phyloP scores from a whole-genome alignment of 2,113 vertebrate species.

The Hippolais icterina region DNA sequence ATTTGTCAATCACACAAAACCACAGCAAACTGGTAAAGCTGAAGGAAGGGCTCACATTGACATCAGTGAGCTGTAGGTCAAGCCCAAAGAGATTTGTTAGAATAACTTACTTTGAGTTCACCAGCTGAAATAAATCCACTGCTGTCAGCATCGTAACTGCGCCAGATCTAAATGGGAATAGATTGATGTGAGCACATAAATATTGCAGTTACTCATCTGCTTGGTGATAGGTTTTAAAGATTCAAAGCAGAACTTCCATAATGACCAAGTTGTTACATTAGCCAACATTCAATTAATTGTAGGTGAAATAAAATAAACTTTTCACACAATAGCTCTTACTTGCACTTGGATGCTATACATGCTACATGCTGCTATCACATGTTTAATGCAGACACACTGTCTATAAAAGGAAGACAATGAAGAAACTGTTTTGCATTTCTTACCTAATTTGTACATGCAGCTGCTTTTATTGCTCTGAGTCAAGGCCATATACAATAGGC shows the following conservation, averaged over 20 bases:
- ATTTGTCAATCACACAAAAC: neutral
- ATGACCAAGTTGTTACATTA: neutral
- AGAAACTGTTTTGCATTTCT: neutral
- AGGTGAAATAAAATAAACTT: neutral
- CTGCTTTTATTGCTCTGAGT: neutral
- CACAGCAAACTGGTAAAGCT: neutral
- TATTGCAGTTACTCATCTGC: neutral
- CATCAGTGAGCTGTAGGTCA: neutral
- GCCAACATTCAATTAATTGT: neutral
- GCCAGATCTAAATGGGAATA: constrained; percentile 87
- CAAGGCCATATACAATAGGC: neutral
- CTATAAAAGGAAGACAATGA: constrained; percentile 5
- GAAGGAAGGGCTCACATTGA: neutral
- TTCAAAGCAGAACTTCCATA: neutral
- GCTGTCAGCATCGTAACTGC: constrained; percentile 91
- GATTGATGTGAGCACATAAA: neutral
- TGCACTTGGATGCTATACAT: neutral
- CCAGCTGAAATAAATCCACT: constrained; percentile 92
- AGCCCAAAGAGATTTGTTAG: neutral
- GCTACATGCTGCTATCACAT: neutral
- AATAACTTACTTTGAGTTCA: constrained; percentile 84
- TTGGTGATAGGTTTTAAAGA: neutral
- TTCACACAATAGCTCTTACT: neutral
- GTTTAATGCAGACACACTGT: neutral
- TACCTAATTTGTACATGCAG: neutral